Conservation (phyloP, 2,113 vertebrate species). For the Lamprologus tigripictilis region DNA sequence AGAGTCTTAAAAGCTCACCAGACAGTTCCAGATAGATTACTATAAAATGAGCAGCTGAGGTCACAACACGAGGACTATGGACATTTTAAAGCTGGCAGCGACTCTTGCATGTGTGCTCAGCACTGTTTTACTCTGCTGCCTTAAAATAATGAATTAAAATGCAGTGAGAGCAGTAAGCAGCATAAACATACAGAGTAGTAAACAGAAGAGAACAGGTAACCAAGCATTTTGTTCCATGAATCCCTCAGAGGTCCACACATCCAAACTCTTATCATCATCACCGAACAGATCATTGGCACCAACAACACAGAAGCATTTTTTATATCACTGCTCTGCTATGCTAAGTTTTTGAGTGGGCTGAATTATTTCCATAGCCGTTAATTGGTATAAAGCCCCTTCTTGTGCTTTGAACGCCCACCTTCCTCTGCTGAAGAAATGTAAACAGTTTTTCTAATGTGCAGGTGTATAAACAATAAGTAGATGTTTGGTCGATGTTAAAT, state of each 20-base stretch:
- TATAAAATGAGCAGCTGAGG: background rate
- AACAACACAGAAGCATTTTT: background rate
- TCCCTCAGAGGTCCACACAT: background rate
- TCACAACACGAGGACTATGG: background rate
- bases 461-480: background rate
- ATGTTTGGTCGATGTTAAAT: background rate
- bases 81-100: background rate
- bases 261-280: background rate
- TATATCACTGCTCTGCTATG: background rate
- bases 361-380: slow-evolving; percentile 18
- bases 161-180: background rate
- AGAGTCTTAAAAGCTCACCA: background rate
- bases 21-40: background rate
- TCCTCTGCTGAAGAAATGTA: background rate
- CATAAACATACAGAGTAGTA: background rate
- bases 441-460: background rate
- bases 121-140: background rate
- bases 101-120: background rate
- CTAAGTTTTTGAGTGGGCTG: slow-evolving; percentile 12
- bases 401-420: background rate
- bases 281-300: background rate
- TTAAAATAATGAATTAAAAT: background rate
- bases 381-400: background rate
- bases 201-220: background rate
- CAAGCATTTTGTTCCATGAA: background rate